Percentiles rank a stretch among this genome's conserved stretches.
These are phyloP conservation scores for Nesidiocoris tenuis DNA, from an alignment of 2,888 invertebrate species.

Conservation along the genomic window DNA sequence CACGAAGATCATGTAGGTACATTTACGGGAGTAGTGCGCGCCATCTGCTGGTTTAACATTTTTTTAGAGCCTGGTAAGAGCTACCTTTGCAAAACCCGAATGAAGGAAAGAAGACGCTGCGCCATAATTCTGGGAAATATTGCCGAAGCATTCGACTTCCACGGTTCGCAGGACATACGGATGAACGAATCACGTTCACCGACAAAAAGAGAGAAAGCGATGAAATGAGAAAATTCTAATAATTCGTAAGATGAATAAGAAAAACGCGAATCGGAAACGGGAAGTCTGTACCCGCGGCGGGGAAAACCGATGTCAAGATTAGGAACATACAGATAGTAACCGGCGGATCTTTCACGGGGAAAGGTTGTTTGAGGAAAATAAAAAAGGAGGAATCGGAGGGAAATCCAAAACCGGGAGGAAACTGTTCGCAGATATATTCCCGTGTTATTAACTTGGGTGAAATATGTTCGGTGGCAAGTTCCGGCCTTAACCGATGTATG, in stretches of 20 bases:
- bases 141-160: neutral
- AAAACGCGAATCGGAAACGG: neutral
- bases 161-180: neutral
- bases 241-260: neutral
- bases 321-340: neutral
- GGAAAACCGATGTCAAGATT: neutral
- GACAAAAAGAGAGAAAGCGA: too few species aligned
- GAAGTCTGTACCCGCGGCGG: neutral
- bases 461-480: constrained; percentile 38
- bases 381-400: neutral
- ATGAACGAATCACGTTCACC: neutral
- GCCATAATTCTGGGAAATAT: neutral
- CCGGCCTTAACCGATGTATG: constrained; percentile 37
- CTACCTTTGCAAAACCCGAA: too few species aligned
- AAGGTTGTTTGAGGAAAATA: neutral
- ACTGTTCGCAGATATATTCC: constrained; percentile 31
- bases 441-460: constrained; percentile 39
- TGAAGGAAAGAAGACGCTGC: too few species aligned
- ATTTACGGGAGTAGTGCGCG: too few species aligned
- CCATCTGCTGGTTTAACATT: too few species aligned
- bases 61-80: too few species aligned
- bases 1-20: too few species aligned
- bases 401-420: constrained; percentile 25
- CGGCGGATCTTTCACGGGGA: neutral
- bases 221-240: neutral